Conservation (phyloP, 2,113 vertebrate species). For the Passer domesticus region DNA sequence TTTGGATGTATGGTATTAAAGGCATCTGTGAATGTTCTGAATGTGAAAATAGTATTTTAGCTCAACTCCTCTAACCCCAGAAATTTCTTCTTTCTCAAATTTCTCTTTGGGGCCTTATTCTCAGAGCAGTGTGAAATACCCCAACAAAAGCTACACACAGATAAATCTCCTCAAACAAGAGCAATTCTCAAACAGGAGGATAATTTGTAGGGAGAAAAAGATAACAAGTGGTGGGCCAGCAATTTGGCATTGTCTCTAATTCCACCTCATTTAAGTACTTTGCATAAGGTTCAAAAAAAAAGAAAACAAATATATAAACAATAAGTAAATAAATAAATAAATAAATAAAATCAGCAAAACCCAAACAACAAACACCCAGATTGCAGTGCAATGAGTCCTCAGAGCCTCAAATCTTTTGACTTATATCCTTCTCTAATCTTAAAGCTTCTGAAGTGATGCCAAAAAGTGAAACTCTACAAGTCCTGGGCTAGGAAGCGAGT, state of each 20-base stretch:
- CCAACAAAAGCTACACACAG: background rate
- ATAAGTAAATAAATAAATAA: too few species aligned
- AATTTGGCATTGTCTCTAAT: background rate
- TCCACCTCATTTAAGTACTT: background rate
- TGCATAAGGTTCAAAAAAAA: background rate
- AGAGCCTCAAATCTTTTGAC: background rate
- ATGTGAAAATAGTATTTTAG: background rate
- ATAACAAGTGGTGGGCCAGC: background rate
- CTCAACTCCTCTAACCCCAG: background rate
- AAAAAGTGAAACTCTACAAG: background rate
- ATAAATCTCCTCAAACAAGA: background rate
- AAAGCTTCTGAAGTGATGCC: background rate
- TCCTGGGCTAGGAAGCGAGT: background rate
- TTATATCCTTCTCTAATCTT: background rate
- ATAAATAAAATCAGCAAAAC: background rate
- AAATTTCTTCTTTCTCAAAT: background rate
- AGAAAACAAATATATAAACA: background rate
- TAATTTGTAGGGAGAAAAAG: background rate
- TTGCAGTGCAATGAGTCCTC: background rate
- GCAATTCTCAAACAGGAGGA: background rate
- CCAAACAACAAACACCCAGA: background rate
- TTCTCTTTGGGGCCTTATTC: background rate
- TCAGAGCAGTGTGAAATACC: background rate
- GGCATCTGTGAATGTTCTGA: background rate
- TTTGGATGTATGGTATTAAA: background rate